Evolutionary conservation across 30 jellyfish, hydroid and myxozoan species (phyloP).

Genomic region (Aurelia sp.): DNA sequence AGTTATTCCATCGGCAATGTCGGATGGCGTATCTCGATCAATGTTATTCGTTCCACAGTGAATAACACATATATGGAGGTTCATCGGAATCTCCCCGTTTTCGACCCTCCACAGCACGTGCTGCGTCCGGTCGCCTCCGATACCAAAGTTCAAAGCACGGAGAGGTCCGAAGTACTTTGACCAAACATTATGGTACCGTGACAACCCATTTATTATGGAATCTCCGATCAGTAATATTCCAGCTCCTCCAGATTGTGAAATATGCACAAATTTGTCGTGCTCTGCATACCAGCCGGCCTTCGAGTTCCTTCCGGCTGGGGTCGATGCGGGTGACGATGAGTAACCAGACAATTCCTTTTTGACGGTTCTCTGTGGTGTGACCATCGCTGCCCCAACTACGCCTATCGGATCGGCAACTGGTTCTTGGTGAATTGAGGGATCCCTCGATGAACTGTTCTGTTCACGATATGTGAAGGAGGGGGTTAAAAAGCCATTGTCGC

Average conservation of each 20-base stretch:
- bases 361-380: constrained; percentile 66
- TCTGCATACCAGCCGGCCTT: constrained; percentile 98
- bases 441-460: constrained; percentile 21
- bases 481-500: no score
- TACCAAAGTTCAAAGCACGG: constrained; percentile 88
- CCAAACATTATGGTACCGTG: constrained; percentile 92
- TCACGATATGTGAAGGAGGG: constrained; percentile 9
- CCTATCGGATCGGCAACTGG: constrained; percentile 11
- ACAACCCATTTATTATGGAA: constrained; percentile 90
- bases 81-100: constrained; percentile 85
- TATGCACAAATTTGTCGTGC: constrained; percentile 91
- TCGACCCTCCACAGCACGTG: constrained; percentile 97
- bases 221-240: constrained; percentile 88
- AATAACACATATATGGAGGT: constrained; percentile 78
- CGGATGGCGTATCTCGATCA: constrained; percentile 90
- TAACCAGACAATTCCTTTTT: constrained; percentile 86
- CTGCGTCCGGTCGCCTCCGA: constrained; percentile 99
- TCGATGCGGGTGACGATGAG: constrained; percentile 84
- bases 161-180: constrained; percentile 82
- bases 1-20: constrained; percentile 90
- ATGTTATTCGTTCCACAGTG: constrained; percentile 96
- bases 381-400: constrained; percentile 78
- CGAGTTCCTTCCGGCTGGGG: constrained; percentile 83
- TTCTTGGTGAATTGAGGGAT: background rate
- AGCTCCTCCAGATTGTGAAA: constrained; percentile 83